Evolutionary conservation across 2,888 invertebrate species (phyloP).

Genomic region (Tupiocoris notatus): DNA sequence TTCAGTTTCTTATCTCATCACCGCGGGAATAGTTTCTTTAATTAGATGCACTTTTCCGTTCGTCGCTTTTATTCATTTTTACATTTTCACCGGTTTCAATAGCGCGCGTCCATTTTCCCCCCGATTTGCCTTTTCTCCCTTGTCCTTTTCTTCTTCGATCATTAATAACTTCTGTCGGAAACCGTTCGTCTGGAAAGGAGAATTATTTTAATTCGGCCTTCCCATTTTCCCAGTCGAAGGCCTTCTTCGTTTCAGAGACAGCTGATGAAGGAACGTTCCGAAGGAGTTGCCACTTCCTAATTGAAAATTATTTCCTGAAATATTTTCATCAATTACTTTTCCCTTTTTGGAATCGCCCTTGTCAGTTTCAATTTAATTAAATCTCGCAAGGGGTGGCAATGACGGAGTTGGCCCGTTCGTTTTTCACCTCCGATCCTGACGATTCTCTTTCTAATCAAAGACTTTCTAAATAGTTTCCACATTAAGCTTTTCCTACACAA

Average conservation of each 20-base stretch:
- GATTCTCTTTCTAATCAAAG: slow-evolving; percentile 32
- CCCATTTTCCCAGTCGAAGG: background rate
- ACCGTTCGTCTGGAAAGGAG: slow-evolving; percentile 29
- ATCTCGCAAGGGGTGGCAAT: slow-evolving; percentile 11
- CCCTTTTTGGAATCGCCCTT: slow-evolving; percentile 28
- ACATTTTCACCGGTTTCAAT: background rate
- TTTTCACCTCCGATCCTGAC: background rate
- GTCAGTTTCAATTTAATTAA: slow-evolving; percentile 43
- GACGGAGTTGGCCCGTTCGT: background rate
- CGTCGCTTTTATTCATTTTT: background rate
- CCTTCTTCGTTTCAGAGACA: slow-evolving; percentile 24
- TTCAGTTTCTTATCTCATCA: slow-evolving; percentile 7
- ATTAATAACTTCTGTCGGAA: slow-evolving; percentile 44
- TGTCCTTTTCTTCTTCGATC: too few species aligned
- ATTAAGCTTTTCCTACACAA: too few species aligned
- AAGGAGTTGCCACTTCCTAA: slow-evolving; percentile 27
- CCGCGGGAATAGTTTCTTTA: slow-evolving; percentile 2
- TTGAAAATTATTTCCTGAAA: slow-evolving; percentile 44
- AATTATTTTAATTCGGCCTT: slow-evolving; percentile 42
- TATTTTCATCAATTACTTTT: slow-evolving; percentile 44
- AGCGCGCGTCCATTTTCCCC: slow-evolving; percentile 1
- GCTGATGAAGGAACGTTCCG: slow-evolving; percentile 32
- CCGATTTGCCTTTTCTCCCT: slow-evolving; percentile 3
- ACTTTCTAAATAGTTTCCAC: slow-evolving; percentile 31
- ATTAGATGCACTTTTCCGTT: slow-evolving; percentile 2